Conservation (phyloP, 2,113 vertebrate species). For the Tylochromis polylepis region DNA sequence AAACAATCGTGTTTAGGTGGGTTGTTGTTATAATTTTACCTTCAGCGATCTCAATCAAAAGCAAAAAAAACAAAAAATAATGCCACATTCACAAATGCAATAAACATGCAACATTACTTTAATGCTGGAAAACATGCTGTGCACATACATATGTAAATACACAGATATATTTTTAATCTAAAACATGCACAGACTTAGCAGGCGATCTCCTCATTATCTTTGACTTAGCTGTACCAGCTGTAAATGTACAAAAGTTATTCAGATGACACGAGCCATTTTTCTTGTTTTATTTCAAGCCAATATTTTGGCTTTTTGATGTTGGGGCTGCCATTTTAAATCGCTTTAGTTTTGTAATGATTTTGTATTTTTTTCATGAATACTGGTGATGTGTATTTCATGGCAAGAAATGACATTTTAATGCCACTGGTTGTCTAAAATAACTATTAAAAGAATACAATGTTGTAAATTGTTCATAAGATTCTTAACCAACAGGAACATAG, state of each 20-base stretch:
- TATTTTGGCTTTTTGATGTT: slow-evolving; percentile 19
- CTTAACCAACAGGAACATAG: neutral
- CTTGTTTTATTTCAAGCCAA: slow-evolving; percentile 24
- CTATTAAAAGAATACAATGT: neutral
- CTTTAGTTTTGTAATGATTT: slow-evolving; percentile 36
- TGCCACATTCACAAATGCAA: slow-evolving; percentile 65
- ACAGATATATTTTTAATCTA: slow-evolving; percentile 60
- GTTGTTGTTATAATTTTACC: neutral
- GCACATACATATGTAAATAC: slow-evolving; percentile 66
- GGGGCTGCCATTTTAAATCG: slow-evolving; percentile 5
- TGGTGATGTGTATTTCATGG: slow-evolving; percentile 35
- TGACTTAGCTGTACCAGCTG: slow-evolving; percentile 4
- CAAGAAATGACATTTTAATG: slow-evolving; percentile 16
- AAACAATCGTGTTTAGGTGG: neutral
- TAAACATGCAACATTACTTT: slow-evolving; percentile 63
- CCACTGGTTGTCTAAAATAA: slow-evolving; percentile 20
- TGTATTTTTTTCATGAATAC: slow-evolving; percentile 21
- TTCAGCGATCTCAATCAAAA: neutral
- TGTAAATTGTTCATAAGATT: neutral
- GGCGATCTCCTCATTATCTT: neutral
- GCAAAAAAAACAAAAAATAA: neutral
- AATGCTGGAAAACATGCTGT: slow-evolving; percentile 56
- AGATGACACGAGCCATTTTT: slow-evolving; percentile 39
- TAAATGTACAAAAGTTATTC: slow-evolving; percentile 4
- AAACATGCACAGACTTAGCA: slow-evolving; percentile 43